phyloP scores from a whole-genome alignment of 2,888 invertebrate genomes.

The Erebia palarica region DNA sequence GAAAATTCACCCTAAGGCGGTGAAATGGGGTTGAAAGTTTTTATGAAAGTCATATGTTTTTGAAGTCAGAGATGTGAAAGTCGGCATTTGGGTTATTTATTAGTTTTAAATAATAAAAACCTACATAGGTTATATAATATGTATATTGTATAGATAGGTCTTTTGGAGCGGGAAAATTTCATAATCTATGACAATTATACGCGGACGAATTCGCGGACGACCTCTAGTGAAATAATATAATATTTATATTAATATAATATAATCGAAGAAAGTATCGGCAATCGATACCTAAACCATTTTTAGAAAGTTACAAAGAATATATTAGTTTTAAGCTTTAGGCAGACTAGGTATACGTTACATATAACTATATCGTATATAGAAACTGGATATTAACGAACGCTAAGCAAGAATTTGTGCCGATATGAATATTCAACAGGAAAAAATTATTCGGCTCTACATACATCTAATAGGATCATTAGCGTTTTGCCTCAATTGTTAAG shows the following conservation, averaged over 20 bases:
- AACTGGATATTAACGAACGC: constrained; percentile 7
- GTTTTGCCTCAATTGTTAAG: not conserved
- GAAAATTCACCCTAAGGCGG: too few relatives aligned
- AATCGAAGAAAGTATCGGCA: constrained; percentile 35
- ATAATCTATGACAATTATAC: not conserved
- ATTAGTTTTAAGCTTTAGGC: constrained; percentile 32
- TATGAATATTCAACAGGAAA: constrained; percentile 33
- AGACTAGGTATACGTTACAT: constrained; percentile 19
- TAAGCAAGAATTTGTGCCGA: constrained; percentile 16
- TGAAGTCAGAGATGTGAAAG: too few relatives aligned
- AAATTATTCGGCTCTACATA: constrained; percentile 19
- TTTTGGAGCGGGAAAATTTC: too few relatives aligned
- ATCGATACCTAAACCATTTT: constrained; percentile 27
- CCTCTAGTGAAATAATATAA: constrained; percentile 1
- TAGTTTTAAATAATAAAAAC: too few relatives aligned
- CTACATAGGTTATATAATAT: too few relatives aligned
- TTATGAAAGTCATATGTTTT: too few relatives aligned
- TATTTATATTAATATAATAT: too few relatives aligned
- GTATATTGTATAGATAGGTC: too few relatives aligned
- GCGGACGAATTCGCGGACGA: not conserved
- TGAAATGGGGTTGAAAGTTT: too few relatives aligned
- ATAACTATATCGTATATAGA: constrained; percentile 27
- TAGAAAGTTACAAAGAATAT: constrained; percentile 38
- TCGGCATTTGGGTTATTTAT: too few relatives aligned
- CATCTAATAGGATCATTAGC: constrained; percentile 9